Conservation (phyloP, 2,888 invertebrate species). For the Heliconius charithonia region DNA sequence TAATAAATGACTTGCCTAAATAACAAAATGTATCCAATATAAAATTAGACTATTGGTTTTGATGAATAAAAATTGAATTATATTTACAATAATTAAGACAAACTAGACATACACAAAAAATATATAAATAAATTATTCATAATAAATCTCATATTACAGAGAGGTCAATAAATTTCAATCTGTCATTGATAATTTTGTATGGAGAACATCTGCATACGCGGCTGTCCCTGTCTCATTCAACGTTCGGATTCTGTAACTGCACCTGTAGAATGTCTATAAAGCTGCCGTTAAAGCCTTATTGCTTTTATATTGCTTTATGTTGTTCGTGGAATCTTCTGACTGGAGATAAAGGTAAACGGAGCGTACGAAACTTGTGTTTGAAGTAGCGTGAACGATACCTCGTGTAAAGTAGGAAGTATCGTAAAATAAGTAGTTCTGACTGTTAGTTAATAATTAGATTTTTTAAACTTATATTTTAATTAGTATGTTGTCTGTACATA, state of each 20-base stretch:
- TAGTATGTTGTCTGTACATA: not conserved
- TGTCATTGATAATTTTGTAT: constrained; percentile 44
- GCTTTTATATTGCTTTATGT: constrained; percentile 40
- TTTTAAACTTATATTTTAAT: not conserved
- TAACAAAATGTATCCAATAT: no score
- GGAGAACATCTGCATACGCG: constrained; percentile 43
- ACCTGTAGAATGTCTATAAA: constrained; percentile 47
- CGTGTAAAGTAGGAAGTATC: not conserved
- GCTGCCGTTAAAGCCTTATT: constrained; percentile 41
- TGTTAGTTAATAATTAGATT: not conserved
- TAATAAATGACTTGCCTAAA: no score
- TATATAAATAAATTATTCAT: constrained; percentile 7
- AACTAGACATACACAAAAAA: not conserved
- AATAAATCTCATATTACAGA: constrained; percentile 43
- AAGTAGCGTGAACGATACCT: not conserved
- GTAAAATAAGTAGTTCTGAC: not conserved
- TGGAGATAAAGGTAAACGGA: constrained; percentile 26
- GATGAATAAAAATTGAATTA: not conserved
- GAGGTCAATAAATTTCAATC: constrained; percentile 45
- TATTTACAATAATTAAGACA: constrained; percentile 4
- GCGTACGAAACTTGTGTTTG: constrained; percentile 20
- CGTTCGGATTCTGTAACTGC: constrained; percentile 43
- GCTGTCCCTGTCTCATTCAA: constrained; percentile 44
- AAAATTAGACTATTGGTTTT: not conserved
- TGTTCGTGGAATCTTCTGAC: constrained; percentile 41